Conservation (phyloP, 2,113 vertebrate genomes). For the Podilymbus podiceps region DNA sequence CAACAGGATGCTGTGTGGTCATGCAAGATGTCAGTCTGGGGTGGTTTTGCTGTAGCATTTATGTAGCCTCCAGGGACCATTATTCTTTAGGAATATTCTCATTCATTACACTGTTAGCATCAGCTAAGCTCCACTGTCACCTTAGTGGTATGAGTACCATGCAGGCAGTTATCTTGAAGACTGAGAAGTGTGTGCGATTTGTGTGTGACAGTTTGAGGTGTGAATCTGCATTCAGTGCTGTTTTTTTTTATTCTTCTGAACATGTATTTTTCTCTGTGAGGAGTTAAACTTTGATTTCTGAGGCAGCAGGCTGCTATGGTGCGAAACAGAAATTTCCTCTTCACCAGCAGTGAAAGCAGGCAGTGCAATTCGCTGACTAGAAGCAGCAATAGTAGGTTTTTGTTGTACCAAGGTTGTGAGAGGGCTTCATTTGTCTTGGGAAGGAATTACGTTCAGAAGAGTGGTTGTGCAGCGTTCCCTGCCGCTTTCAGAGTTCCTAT, state of each 20-base stretch:
- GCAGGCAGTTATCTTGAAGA: neutral
- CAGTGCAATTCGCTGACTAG: neutral
- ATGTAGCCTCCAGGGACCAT: neutral
- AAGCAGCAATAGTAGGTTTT: neutral
- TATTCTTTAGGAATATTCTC: neutral
- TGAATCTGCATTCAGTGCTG: neutral
- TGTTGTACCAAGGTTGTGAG: neutral
- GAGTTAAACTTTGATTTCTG: neutral
- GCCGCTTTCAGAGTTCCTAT: fast-evolving
- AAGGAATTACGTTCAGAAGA: neutral
- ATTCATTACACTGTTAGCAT: neutral
- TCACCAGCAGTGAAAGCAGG: neutral
- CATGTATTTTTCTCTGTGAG: neutral
- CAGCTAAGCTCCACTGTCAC: neutral
- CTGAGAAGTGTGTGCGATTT: neutral
- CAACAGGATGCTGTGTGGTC: neutral
- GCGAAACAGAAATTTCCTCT: neutral
- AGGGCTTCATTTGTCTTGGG: neutral
- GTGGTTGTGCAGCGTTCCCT: neutral
- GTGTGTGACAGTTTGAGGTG: neutral
- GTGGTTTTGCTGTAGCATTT: neutral
- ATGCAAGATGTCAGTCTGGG: neutral
- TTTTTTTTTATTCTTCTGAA: neutral
- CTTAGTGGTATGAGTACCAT: neutral
- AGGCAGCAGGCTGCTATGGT: neutral